Conservation (phyloP, 1,140 invertebrate genomes). For the Chionoecetes opilio region DNA sequence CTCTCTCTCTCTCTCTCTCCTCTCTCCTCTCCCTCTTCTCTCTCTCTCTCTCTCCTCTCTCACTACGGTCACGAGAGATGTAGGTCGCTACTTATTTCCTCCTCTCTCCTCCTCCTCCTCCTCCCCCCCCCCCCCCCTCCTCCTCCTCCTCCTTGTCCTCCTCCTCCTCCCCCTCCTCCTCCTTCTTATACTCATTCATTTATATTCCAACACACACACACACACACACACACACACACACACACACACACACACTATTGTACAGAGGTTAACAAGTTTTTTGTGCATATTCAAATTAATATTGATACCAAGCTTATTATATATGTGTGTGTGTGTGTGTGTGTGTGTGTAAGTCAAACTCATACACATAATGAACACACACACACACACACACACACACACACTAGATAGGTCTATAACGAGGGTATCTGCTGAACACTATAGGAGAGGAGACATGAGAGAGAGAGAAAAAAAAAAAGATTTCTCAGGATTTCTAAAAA, state of each 20-base stretch:
- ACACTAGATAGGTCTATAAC: too few relatives aligned
- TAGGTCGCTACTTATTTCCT: too few relatives aligned
- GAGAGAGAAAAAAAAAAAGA: neutral
- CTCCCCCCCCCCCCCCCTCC: neutral
- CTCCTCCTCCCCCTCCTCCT: neutral
- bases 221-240: too few relatives aligned
- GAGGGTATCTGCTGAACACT: too few relatives aligned
- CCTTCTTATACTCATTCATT: too few relatives aligned
- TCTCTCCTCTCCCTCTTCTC: conserved; percentile 10
- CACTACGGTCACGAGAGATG: neutral
- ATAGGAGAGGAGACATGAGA: neutral
- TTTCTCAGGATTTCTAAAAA: neutral
- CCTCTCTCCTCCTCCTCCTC: too few relatives aligned
- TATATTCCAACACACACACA: too few relatives aligned
- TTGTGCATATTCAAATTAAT: too few relatives aligned
- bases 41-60: conserved; percentile 34
- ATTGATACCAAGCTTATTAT: neutral
- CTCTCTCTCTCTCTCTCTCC: conserved; percentile 24
- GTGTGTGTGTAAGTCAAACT: conserved; percentile 39
- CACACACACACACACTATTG: too few relatives aligned
- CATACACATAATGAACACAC: too few relatives aligned
- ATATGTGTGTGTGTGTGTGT: conserved; percentile 49
- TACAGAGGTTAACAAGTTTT: too few relatives aligned
- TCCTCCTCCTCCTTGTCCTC: neutral
- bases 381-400: too few relatives aligned